phyloP scores from a whole-genome alignment of 1,140 invertebrate species.

The Lamellibrachia luymesi region DNA sequence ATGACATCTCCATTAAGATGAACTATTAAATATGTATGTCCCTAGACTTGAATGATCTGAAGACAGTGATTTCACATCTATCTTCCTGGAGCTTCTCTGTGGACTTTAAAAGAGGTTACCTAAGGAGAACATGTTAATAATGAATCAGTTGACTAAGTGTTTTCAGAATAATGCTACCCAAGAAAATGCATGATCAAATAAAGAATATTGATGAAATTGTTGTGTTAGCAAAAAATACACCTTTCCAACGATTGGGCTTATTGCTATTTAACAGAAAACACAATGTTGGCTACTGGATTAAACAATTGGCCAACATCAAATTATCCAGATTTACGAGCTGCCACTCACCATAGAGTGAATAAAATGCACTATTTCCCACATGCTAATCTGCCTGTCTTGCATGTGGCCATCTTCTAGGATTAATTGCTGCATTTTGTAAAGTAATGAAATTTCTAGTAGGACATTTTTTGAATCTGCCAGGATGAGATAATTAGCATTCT shows the following conservation, averaged over 20 bases:
- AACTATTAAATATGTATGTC: not conserved
- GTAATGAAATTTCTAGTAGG: not conserved
- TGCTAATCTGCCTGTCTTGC: not conserved
- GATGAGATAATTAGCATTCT: not conserved
- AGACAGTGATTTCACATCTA: not conserved
- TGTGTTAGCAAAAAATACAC: not conserved
- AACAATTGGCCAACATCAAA: not conserved
- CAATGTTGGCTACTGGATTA: not conserved
- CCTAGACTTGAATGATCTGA: not conserved
- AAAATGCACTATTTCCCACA: not conserved
- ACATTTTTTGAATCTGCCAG: not conserved
- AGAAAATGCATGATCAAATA: not conserved
- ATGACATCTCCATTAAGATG: not conserved
- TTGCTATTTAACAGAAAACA: not conserved
- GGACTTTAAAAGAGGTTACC: not conserved
- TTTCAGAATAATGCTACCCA: not conserved
- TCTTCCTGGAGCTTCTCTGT: not conserved
- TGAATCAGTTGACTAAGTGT: not conserved
- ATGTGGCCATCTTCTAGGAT: not conserved
- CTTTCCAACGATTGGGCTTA: not conserved
- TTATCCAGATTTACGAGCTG: not conserved
- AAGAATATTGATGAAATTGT: not conserved
- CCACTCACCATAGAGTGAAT: not conserved
- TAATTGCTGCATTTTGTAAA: not conserved
- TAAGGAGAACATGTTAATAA: not conserved